phyloP scores from a whole-genome alignment of 2,888 invertebrate species.

The Ectemnius lituratus region DNA sequence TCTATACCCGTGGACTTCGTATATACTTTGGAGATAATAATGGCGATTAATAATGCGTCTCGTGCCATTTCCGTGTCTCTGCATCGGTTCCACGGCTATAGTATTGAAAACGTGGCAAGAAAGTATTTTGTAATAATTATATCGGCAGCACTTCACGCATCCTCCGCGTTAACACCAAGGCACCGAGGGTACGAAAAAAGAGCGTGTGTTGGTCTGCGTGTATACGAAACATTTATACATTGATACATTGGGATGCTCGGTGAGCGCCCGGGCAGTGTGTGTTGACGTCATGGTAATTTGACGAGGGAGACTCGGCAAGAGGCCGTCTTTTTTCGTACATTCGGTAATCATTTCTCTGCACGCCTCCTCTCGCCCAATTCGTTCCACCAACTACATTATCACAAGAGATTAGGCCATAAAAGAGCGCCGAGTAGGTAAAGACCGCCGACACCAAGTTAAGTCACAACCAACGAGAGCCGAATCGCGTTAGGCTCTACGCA shows the following conservation, averaged over 20 bases:
- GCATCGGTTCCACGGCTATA: conserved; percentile 3
- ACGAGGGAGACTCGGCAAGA: too few relatives aligned
- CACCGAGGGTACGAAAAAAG: conserved; percentile 26
- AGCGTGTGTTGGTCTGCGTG: background rate
- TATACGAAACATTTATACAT: too few relatives aligned
- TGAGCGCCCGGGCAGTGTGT: too few relatives aligned
- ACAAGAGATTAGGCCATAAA: conserved; percentile 40
- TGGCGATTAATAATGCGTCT: conserved; percentile 25
- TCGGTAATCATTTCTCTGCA: conserved; percentile 17
- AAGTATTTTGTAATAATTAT: conserved; percentile 30
- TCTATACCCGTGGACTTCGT: conserved; percentile 46
- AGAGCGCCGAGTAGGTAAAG: conserved; percentile 36
- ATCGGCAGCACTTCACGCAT: conserved; percentile 33
- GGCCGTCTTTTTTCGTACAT: conserved; percentile 12
- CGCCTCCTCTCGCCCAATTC: conserved; percentile 25
- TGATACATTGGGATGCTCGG: too few relatives aligned
- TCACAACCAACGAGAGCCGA: conserved; percentile 33
- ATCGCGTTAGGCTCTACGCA: conserved; percentile 15
- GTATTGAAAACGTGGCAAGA: conserved; percentile 52
- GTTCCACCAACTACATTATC: conserved; percentile 46
- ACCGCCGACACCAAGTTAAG: conserved; percentile 56
- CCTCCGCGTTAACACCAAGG: conserved; percentile 27
- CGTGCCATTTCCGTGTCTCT: conserved; percentile 17
- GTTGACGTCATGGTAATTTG: too few relatives aligned
- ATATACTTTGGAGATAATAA: conserved; percentile 19